Base-by-base conservation (phyloP, 2,113 vertebrate genomes). In the Narcine bancroftii region DNA sequence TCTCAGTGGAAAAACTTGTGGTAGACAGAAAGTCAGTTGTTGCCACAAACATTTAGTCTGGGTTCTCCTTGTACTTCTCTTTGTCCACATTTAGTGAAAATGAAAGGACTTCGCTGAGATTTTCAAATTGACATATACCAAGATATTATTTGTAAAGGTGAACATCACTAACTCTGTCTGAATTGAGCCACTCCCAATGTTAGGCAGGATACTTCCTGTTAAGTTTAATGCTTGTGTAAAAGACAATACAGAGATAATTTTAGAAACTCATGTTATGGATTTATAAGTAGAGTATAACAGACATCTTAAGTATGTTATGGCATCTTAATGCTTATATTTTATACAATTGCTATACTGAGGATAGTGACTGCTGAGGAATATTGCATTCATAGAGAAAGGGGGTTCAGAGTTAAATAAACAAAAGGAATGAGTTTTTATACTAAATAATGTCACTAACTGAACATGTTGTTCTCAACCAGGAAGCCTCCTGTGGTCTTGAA, bases 401-500 rank as follows among this genome's bases (percentile, higher is more conserved):
- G 53, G 36, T 36, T 85, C 53, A 60, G 11, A 19, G 29, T 60
- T 85, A 15, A 53, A 83, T 33, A 47, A 15, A 45, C 7, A 26
- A 36, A 85, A 85, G 15, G 13, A 56, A 11, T 5, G 29, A 29
- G 47, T 13, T 81, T 15, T 83, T 53, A 33, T 53, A n/a, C 5
- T 24, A 45, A 79, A 47, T 76, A 36, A 19, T 81, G 26, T 81
- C 53, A n/a, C 81, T 85, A 13, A 6, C 50, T 85, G 53, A 85
- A 33, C 50, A 50, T 71, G 47, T 92, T 92, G 89, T 17, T 66
- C 81, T 53, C 65, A 92, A 53, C 0, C 94, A 99, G 98, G 97
- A 97, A 94, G 94, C 97, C 0, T 95, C 94, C 47, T 99, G 99
- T 0, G 98, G 97, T 83, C 94, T 99, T 93, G 98, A 99, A 92